A percentile compares a stretch with the other conserved stretches of the same genome.
Conservation (phyloP, 1,140 invertebrate genomes). For the Trichogramma pretiosum region DNA sequence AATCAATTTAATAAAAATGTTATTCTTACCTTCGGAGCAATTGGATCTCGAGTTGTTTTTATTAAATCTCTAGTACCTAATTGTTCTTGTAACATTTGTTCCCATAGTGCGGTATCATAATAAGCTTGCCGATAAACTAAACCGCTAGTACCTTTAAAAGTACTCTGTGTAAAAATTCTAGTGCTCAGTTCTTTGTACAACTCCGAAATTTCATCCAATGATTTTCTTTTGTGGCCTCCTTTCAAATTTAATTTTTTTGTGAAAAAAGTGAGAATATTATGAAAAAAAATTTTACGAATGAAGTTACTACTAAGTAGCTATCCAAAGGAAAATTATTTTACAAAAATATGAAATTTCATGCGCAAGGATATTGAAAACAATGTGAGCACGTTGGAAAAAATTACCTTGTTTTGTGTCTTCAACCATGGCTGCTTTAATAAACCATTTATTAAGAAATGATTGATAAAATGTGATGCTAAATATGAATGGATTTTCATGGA, state of each 20-base stretch:
- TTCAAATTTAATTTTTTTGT: constrained; percentile 19
- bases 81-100: constrained; percentile 66
- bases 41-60: constrained; percentile 51
- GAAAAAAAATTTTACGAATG: background rate
- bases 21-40: constrained; percentile 64
- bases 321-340: too few species aligned
- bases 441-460: constrained; percentile 7
- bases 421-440: constrained; percentile 13
- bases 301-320: too few species aligned
- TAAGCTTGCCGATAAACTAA: constrained; percentile 82
- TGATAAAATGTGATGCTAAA: constrained; percentile 3
- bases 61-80: constrained; percentile 61
- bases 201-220: constrained; percentile 54
- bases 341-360: too few species aligned
- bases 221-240: constrained; percentile 50
- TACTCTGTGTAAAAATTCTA: constrained; percentile 64
- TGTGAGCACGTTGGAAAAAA: too few species aligned
- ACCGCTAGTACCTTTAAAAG: constrained; percentile 64
- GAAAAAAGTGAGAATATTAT: background rate
- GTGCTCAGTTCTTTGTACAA: constrained; percentile 62
- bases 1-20: constrained; percentile 8
- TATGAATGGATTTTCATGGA: constrained; percentile 3
- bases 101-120: constrained; percentile 82
- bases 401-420: constrained; percentile 10
- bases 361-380: background rate